Evolutionary conservation across 92 coral and sea anemone genomes (phyloP).

Genomic region (Porites evermanni): DNA sequence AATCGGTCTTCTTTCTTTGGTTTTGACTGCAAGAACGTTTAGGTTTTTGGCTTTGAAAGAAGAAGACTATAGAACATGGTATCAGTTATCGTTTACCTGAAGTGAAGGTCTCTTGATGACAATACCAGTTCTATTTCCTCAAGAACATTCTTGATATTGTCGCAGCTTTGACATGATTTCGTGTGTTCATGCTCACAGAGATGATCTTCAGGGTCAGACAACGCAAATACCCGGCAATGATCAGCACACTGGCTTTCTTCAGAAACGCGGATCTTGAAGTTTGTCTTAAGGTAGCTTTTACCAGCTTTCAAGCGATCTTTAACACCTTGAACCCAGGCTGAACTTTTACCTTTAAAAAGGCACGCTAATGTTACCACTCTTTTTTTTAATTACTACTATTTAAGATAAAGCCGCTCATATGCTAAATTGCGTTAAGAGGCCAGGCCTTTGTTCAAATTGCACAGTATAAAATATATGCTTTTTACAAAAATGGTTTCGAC

Average conservation of each 20-base stretch:
- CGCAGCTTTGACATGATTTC: not conserved
- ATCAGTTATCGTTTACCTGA: no score
- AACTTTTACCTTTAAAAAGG: slow-evolving; percentile 15
- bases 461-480: no score
- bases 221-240: slow-evolving; percentile 35
- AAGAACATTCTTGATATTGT: not conserved
- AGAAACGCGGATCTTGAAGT: slow-evolving; percentile 23
- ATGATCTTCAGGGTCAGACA: slow-evolving; percentile 25
- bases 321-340: slow-evolving; percentile 22
- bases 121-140: not conserved
- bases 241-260: slow-evolving; percentile 26
- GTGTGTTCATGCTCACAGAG: not conserved
- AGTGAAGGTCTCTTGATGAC: no score
- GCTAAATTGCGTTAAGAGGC: no score
- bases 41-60: no score
- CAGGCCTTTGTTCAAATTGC: no score
- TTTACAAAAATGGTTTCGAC: no score
- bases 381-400: no score
- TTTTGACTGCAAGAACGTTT: no score
- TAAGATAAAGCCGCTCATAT: no score
- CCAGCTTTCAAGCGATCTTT: slow-evolving; percentile 27
- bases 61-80: no score
- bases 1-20: no score
- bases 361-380: not conserved
- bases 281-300: slow-evolving; percentile 21